A percentile compares a stretch with the other conserved stretches of the same genome.
phyloP scores from a whole-genome alignment of 2,888 invertebrate genomes.

The Hemicrepidius hirtus region DNA sequence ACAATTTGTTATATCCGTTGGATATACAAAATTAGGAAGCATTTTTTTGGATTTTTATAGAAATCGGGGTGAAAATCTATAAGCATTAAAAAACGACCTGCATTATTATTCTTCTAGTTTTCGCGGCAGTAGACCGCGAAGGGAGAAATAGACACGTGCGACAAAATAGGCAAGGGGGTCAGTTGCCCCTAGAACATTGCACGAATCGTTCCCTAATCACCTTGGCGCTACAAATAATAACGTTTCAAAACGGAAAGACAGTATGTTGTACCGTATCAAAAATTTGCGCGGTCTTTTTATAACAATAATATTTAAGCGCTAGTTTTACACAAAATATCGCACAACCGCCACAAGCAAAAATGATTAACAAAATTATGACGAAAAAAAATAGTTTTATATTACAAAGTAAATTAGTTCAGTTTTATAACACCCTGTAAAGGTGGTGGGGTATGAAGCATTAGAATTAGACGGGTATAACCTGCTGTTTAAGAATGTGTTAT shows the following conservation, averaged over 20 bases:
- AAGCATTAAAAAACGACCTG: slow-evolving; percentile 12
- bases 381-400: background rate
- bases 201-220: slow-evolving; percentile 50
- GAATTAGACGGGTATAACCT: slow-evolving; percentile 25
- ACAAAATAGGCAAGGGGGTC: slow-evolving; percentile 49
- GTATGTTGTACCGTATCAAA: slow-evolving; percentile 19
- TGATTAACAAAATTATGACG: background rate
- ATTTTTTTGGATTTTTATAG: too few relatives aligned
- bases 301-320: too few relatives aligned
- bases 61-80: too few relatives aligned
- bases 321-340: too few relatives aligned
- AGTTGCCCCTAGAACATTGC: slow-evolving; percentile 48
- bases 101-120: slow-evolving; percentile 37
- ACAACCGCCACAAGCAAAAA: too few relatives aligned
- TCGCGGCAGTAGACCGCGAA: slow-evolving; percentile 49
- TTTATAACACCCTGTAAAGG: slow-evolving; percentile 15
- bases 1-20: too few relatives aligned
- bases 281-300: slow-evolving; percentile 6
- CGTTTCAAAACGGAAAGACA: slow-evolving; percentile 49
- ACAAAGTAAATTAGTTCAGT: background rate
- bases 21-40: too few relatives aligned
- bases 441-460: background rate
- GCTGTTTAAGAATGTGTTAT: slow-evolving; percentile 30
- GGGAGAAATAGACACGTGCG: slow-evolving; percentile 51
- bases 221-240: slow-evolving; percentile 47